Percentiles rank a stretch among this genome's conserved stretches.
These are phyloP conservation scores for Priocnemis perturbator DNA, from an alignment of 2,888 invertebrate species.

Conservation along the genomic window DNA sequence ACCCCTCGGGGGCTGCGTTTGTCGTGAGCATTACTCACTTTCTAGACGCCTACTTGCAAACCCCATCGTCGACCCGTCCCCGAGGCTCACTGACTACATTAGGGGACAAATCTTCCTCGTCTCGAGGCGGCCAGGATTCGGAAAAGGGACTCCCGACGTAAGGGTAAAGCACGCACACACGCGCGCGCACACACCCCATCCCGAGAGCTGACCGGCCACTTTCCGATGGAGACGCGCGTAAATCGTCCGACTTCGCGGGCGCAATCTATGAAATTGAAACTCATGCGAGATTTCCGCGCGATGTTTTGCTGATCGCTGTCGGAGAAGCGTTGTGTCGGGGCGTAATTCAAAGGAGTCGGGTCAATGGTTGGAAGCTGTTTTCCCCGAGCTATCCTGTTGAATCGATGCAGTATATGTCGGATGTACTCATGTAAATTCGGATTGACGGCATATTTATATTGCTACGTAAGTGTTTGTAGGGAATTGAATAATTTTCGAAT, in stretches of 20 bases:
- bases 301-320: conserved; percentile 5
- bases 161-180: too few relatives aligned
- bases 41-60: conserved; percentile 69
- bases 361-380: too few relatives aligned
- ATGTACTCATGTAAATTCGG: too few relatives aligned
- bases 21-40: conserved; percentile 76
- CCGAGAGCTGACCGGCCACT: neutral
- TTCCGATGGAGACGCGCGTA: conserved; percentile 6
- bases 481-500: too few relatives aligned
- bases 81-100: conserved; percentile 73
- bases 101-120: conserved; percentile 72
- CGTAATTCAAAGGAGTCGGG: too few relatives aligned
- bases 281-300: neutral
- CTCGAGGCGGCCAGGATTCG: conserved; percentile 37
- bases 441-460: too few relatives aligned
- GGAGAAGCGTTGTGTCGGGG: too few relatives aligned
- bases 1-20: conserved; percentile 72
- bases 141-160: conserved; percentile 6
- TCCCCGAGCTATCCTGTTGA: too few relatives aligned
- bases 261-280: conserved; percentile 17
- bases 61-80: conserved; percentile 60
- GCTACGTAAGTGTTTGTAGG: too few relatives aligned
- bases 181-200: too few relatives aligned
- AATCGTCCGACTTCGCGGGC: conserved; percentile 12
- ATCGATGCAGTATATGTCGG: too few relatives aligned